A percentile compares a stretch with the other conserved stretches of the same genome.
phyloP scores from a whole-genome alignment of 2,888 invertebrate species.

The Morpho helenor region DNA sequence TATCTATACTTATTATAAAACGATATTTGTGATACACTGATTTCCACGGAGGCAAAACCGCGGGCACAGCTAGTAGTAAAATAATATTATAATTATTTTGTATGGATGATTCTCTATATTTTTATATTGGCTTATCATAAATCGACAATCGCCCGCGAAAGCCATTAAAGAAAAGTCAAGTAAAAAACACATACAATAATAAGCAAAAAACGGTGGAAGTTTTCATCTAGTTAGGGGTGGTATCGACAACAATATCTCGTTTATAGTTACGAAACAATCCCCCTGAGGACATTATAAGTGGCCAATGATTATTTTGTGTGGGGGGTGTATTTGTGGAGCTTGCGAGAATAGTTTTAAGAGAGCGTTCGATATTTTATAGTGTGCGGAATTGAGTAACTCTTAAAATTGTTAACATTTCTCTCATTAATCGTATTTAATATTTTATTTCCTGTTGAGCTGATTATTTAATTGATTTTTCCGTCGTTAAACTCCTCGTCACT shows the following conservation, averaged over 20 bases:
- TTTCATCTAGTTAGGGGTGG: slow-evolving; percentile 39
- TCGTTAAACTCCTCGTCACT: no score
- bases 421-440: no score
- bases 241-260: slow-evolving; percentile 58
- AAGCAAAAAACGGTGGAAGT: slow-evolving; percentile 56
- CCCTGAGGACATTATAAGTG: slow-evolving; percentile 64
- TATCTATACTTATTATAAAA: no score
- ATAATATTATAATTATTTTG: no score
- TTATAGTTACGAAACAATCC: slow-evolving; percentile 63
- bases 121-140: slow-evolving; percentile 4
- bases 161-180: slow-evolving; percentile 17
- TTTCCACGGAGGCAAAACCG: no score
- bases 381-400: background rate
- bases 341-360: slow-evolving; percentile 2
- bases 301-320: slow-evolving; percentile 74
- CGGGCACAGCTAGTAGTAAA: no score
- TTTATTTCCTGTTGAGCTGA: no score
- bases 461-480: no score
- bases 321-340: slow-evolving; percentile 41
- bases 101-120: no score
- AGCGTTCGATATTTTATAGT: background rate
- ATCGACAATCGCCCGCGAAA: slow-evolving; percentile 7
- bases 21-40: no score
- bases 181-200: slow-evolving; percentile 36
- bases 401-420: no score